A percentile compares a stretch with the other conserved stretches of the same genome.
These are phyloP conservation scores for Mimas tiliae DNA, from an alignment of 2,888 invertebrate genomes.

Conservation along the genomic window DNA sequence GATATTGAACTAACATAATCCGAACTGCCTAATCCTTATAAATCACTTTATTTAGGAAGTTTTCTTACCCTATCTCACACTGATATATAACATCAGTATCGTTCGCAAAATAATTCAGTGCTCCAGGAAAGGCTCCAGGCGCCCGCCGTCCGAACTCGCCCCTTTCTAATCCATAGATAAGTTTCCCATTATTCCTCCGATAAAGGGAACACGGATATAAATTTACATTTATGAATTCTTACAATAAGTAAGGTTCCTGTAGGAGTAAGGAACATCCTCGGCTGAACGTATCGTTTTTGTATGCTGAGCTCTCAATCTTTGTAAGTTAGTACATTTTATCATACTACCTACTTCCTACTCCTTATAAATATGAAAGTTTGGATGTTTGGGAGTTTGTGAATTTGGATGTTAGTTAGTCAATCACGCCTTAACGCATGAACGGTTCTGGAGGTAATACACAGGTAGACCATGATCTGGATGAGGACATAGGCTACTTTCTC, in stretches of 20 bases:
- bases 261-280: background rate
- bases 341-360: too few relatives aligned
- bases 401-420: too few relatives aligned
- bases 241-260: constrained; percentile 11
- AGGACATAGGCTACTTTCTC: too few relatives aligned
- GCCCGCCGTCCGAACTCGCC: constrained; percentile 10
- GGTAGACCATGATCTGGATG: too few relatives aligned
- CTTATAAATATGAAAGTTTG: too few relatives aligned
- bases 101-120: constrained; percentile 15
- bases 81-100: constrained; percentile 20
- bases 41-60: constrained; percentile 22
- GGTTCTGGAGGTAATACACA: too few relatives aligned
- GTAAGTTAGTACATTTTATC: background rate
- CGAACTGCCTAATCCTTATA: background rate
- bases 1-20: background rate
- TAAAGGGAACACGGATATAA: constrained; percentile 22
- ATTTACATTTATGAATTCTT: constrained; percentile 20
- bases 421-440: too few relatives aligned
- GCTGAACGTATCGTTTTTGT: background rate
- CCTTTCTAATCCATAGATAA: constrained; percentile 25
- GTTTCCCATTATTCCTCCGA: constrained; percentile 20
- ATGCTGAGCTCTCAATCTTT: too few relatives aligned
- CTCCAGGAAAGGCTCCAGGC: background rate
- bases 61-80: constrained; percentile 18
- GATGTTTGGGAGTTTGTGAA: too few relatives aligned